Evolutionary conservation across 2,797 vertebrate genomes (phyloP).

Genomic region (Alcedo quadribrachys): DNA sequence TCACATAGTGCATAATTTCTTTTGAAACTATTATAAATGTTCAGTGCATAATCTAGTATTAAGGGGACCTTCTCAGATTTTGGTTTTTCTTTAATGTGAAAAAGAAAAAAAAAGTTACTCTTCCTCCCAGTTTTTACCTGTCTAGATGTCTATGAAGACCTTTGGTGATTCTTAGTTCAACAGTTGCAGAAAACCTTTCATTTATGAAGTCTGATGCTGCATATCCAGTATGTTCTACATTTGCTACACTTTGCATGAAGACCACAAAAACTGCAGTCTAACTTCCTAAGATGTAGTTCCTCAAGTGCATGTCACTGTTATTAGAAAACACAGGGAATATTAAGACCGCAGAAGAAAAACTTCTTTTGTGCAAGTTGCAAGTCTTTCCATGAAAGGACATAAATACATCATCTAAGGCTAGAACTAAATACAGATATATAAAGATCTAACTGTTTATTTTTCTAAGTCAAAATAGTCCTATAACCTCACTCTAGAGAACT

Average conservation of each 20-base stretch:
- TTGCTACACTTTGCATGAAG: background rate
- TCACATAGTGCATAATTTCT: background rate
- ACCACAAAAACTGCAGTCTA: background rate
- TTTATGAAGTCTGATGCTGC: background rate
- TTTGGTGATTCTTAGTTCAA: background rate
- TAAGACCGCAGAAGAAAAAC: background rate
- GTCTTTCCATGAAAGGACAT: background rate
- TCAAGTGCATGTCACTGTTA: background rate
- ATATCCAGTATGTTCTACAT: background rate
- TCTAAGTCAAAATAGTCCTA: background rate
- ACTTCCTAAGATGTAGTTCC: background rate
- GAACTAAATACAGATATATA: background rate
- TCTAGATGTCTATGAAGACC: background rate
- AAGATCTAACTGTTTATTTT: background rate
- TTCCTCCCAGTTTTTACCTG: background rate
- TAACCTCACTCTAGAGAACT: background rate
- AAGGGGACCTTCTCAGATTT: background rate
- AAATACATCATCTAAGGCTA: background rate
- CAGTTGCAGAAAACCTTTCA: background rate
- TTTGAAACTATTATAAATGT: background rate
- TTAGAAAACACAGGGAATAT: background rate
- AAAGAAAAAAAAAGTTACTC: background rate
- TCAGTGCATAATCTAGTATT: rapidly evolving
- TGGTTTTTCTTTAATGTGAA: background rate
- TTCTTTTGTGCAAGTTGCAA: background rate